A percentile compares a stretch with the other conserved stretches of the same genome.
phyloP scores from a whole-genome alignment of 2,888 invertebrate genomes.

The Acanthosepion lycidas region DNA sequence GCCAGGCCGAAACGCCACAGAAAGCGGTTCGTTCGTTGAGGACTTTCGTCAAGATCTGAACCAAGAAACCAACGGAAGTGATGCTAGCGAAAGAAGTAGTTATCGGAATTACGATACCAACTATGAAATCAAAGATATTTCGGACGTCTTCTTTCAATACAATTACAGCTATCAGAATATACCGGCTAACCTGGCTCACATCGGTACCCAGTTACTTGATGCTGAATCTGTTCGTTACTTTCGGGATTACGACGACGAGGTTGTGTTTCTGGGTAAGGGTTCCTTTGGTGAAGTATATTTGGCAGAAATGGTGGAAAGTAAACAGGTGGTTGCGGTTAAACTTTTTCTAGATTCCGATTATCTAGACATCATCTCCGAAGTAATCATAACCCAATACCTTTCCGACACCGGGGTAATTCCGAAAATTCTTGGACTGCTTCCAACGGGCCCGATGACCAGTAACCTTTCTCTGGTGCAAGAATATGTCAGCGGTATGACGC shows the following conservation, averaged over 20 bases:
- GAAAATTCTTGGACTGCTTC: not conserved
- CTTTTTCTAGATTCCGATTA: slow-evolving; percentile 42
- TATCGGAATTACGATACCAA: slow-evolving; percentile 43
- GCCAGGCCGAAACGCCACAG: not conserved
- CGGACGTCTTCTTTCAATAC: slow-evolving; percentile 44
- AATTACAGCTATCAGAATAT: slow-evolving; percentile 48
- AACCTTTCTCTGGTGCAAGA: slow-evolving; percentile 44
- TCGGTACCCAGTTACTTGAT: not conserved
- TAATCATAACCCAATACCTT: slow-evolving; percentile 40
- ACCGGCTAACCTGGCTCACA: not conserved
- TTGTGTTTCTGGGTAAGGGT: slow-evolving; percentile 42
- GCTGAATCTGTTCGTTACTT: slow-evolving; percentile 41
- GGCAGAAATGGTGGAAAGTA: slow-evolving; percentile 35
- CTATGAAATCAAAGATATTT: slow-evolving; percentile 42
- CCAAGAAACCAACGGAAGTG: not conserved
- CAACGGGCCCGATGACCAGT: slow-evolving; percentile 35
- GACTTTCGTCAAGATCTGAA: not conserved
- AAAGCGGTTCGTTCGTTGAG: not conserved
- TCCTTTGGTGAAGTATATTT: slow-evolving; percentile 43
- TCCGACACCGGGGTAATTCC: slow-evolving; percentile 37
- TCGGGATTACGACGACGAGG: slow-evolving; percentile 42
- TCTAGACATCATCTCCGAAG: slow-evolving; percentile 38
- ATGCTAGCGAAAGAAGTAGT: not conserved
- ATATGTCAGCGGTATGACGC: slow-evolving; percentile 40
- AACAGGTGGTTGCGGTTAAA: slow-evolving; percentile 40